Conservation (phyloP, 2,797 vertebrate species). For the Brotula barbata region DNA sequence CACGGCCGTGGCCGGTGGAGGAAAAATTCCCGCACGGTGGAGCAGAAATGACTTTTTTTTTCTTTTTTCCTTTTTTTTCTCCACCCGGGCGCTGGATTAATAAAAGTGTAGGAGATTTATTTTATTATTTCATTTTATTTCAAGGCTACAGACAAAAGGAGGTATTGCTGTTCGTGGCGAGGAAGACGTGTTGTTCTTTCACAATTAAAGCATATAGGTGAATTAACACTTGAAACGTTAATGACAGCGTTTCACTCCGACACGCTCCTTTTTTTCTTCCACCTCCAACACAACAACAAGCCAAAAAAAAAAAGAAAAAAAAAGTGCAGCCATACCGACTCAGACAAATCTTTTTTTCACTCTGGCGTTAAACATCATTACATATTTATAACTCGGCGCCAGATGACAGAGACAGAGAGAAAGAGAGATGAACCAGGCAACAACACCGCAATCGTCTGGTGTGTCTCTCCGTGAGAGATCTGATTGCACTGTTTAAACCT, state of each 20-base stretch:
- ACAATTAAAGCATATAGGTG: slow-evolving; percentile 24
- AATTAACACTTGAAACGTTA: slow-evolving; percentile 42
- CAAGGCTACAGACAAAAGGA: slow-evolving; percentile 4
- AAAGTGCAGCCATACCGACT: slow-evolving; percentile 65
- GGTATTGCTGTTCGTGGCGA: too few species aligned
- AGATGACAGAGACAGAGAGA: slow-evolving; percentile 75
- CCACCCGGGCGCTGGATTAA: too few species aligned
- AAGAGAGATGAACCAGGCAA: slow-evolving; percentile 70
- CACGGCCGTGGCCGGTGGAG: slow-evolving; percentile 36
- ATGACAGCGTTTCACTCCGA: slow-evolving; percentile 55
- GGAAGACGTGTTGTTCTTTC: too few species aligned
- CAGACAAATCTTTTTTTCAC: slow-evolving; percentile 74
- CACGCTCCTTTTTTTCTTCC: slow-evolving; percentile 57
- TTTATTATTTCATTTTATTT: too few species aligned
- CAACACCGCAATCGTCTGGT: slow-evolving; percentile 66
- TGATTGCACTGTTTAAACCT: slow-evolving; percentile 77
- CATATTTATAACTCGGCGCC: slow-evolving; percentile 81
- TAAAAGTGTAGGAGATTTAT: too few species aligned
- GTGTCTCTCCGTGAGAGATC: slow-evolving; percentile 69
- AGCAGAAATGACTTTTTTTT: slow-evolving; percentile 22
- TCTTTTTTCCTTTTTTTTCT: too few species aligned
- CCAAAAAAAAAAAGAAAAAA: too few species aligned
- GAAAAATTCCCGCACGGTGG: slow-evolving; percentile 8
- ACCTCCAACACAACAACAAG: slow-evolving; percentile 60
- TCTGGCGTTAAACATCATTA: slow-evolving; percentile 80